Evolutionary conservation across 2,888 invertebrate species (phyloP).

Genomic region (Hydrotaea cyrtoneurina): DNA sequence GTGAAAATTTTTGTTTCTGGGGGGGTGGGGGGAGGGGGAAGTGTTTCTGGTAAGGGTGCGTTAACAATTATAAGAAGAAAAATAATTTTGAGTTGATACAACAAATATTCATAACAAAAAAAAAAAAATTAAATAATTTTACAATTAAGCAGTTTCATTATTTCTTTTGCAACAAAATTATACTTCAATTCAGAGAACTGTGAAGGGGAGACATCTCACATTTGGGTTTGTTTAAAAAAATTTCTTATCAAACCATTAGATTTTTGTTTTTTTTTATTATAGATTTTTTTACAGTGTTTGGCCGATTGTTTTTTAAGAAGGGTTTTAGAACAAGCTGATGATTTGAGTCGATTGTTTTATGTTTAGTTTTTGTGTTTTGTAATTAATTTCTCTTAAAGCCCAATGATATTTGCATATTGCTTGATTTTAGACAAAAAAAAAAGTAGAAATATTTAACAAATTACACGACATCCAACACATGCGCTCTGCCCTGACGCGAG

Average conservation of each 20-base stretch:
- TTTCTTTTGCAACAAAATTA: constrained; percentile 47
- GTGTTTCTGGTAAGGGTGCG: constrained; percentile 57
- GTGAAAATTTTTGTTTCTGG: constrained; percentile 10
- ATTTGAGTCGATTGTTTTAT: constrained; percentile 29
- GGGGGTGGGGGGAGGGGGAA: constrained; percentile 1
- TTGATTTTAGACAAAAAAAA: constrained; percentile 16
- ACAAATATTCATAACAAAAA: constrained; percentile 30
- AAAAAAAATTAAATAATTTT: constrained; percentile 29
- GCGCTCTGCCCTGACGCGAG: constrained; percentile 81
- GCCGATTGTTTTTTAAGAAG: constrained; percentile 38
- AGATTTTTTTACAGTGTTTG: constrained; percentile 53
- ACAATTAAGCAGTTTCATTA: constrained; percentile 29
- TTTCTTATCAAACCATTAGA: constrained; percentile 29
- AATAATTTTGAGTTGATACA: constrained; percentile 67
- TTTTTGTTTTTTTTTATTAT: no score
- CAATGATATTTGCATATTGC: constrained; percentile 56
- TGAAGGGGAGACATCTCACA: constrained; percentile 90
- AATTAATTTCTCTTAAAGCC: constrained; percentile 49
- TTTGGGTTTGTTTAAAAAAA: constrained; percentile 68
- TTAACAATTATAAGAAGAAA: constrained; percentile 69
- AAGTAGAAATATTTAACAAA: constrained; percentile 63
- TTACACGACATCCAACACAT: constrained; percentile 81
- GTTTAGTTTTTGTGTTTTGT: constrained; percentile 43
- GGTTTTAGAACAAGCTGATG: constrained; percentile 64
- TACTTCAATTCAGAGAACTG: constrained; percentile 83